These are phyloP conservation scores for Dromaius novaehollandiae DNA, from an alignment of 2,113 vertebrate genomes.

Conservation along the genomic window DNA sequence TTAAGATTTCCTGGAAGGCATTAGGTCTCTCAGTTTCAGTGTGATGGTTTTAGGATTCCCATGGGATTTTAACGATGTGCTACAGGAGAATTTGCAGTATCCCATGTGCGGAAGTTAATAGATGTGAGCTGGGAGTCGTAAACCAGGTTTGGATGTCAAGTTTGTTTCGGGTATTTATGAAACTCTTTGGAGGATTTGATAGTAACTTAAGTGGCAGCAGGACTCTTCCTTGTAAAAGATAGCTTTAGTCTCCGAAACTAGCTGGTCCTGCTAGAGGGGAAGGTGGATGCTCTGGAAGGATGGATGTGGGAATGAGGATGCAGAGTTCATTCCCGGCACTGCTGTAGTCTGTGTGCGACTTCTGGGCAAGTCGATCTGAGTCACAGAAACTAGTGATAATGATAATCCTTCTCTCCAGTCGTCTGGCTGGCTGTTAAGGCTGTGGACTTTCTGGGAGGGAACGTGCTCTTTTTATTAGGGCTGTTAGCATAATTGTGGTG, in stretches of 20 bases:
- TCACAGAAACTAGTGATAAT: background rate
- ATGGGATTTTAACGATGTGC: constrained; percentile 46
- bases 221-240: background rate
- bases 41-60: constrained; percentile 35
- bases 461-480: background rate
- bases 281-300: background rate
- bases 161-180: background rate
- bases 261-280: background rate
- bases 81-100: constrained; percentile 34
- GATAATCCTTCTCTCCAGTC: background rate
- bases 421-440: background rate
- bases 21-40: constrained; percentile 46
- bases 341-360: background rate
- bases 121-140: background rate
- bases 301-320: background rate
- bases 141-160: background rate
- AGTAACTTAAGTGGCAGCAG: background rate
- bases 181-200: background rate
- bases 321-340: constrained; percentile 18
- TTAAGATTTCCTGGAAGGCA: constrained; percentile 56
- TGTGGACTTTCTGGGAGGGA: background rate
- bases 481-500: background rate
- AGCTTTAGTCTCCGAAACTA: background rate
- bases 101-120: constrained; percentile 9
- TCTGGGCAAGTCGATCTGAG: background rate